These are phyloP conservation scores for Cyaniris semiargus DNA, from an alignment of 2,888 invertebrate genomes.

Conservation along the genomic window DNA sequence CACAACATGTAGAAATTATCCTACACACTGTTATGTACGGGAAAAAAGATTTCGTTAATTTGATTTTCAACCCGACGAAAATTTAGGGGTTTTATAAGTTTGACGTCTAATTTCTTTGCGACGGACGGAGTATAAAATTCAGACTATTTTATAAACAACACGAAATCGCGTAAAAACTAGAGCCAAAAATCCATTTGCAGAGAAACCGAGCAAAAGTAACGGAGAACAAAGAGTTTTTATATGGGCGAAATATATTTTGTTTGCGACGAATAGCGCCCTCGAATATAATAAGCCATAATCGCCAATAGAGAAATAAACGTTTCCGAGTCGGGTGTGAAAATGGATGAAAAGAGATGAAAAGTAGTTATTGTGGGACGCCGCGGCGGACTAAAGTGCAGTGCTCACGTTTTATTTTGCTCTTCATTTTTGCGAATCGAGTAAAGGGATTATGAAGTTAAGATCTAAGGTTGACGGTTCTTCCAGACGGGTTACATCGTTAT, in stretches of 20 bases:
- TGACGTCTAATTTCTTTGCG: neutral
- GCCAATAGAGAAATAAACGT: conserved; percentile 21
- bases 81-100: too few species aligned
- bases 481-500: neutral
- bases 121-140: neutral
- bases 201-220: neutral
- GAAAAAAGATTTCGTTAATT: too few species aligned
- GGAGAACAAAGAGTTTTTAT: neutral
- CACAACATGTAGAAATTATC: too few species aligned
- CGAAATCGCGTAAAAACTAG: neutral
- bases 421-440: neutral
- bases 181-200: neutral
- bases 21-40: too few species aligned
- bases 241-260: conserved; percentile 14
- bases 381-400: neutral
- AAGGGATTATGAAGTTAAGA: neutral
- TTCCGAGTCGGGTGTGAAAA: conserved; percentile 26
- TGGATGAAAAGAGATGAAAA: conserved; percentile 24
- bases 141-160: neutral
- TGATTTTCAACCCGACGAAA: too few species aligned
- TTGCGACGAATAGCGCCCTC: neutral
- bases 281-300: conserved; percentile 28
- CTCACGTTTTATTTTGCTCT: conserved; percentile 6
- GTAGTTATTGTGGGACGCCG: conserved; percentile 21
- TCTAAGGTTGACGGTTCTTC: neutral